Evolutionary conservation across 2,797 vertebrate genomes (phyloP), one percentile per base, ranked within the genome.

Genomic region (Acrossocheilus fasciatus): DNA sequence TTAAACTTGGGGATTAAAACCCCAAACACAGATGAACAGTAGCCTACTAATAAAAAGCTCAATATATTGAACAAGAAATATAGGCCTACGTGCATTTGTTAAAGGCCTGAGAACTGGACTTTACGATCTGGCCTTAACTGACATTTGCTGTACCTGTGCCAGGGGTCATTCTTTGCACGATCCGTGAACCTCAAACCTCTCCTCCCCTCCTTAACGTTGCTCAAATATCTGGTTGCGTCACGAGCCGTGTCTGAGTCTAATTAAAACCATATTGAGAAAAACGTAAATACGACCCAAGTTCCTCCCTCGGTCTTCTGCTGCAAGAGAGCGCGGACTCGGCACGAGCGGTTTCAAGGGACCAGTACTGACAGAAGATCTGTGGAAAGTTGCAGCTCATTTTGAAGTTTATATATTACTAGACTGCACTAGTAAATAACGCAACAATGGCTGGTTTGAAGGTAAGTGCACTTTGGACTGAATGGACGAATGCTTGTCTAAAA

Each of bases 221-320:
- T 80, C 80, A 77, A 77, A 81, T 74, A 73, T 7, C 52, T 47
- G 72, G 84, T 92, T 92, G 91, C 94, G 92, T 96, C 94, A 96
- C 88, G 0, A 74, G 88, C 86, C 30, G 90, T 41, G 92, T 90
- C 86, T 86, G 91, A 76, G 23, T 90, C 93, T 96, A 95, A 96
- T 97, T 95, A 93, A 96, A 96, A 90, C 91, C 95, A 94, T 64
- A 95, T 95, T 92, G 94, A 92, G 93, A 87, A 96, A 95, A 91
- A 89, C 89, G 92, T 91, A 95, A 91, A 93, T 93, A 91, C 92
- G 90, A 47, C 94, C 93, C 89, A 80, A 69, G 83, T 74, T 87
- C 70, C 84, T 86, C 69, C 69, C 18, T 26, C 78, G n/a, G 30
- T 62, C 57, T 66, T 85, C 66, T 83, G 81, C 59, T 50, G 11